Base-by-base conservation (phyloP, 2,888 invertebrate genomes). In the Zaprionus lineosus region DNA sequence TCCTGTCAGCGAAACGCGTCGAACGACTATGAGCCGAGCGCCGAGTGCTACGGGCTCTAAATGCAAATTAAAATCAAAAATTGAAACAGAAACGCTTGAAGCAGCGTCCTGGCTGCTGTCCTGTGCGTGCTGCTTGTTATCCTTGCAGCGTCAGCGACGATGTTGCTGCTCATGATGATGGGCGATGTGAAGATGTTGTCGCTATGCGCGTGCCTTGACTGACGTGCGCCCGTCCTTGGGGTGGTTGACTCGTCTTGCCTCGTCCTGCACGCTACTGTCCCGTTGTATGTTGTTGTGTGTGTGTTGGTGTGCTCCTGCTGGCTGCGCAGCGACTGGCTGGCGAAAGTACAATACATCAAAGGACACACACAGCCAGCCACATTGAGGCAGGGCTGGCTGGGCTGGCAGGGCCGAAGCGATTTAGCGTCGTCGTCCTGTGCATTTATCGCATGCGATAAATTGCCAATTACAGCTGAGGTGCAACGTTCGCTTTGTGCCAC, bases 201-300 rank as follows among this genome's bases (percentile, higher is more conserved):
- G 76, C 64, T 74, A 66, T 82, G 87, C 86, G 86, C 87, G 84
- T 83, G 86, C 74, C 83, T 81, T 71, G 59, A 63, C 73, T 60
- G 52, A 48, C 53, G 51, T 37, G 24, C 62, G 58, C 59, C 51
- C 79, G 72, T 82, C 78, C 83, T 79, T 79, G 73, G 71, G 68
- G 71, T 67, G 71, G 66, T 50, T 64, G n/a, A n/a, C n/a, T n/a
- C n/a, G n/a, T n/a, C n/a, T n/a, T n/a, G n/a, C n/a, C n/a, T n/a
- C n/a, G n/a, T n/a, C n/a, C n/a, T n/a, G n/a, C n/a, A n/a, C n/a
- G 24, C 29, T 21, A 1, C 31, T 21, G 14, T 50, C 41, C 39
- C 48, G 52, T 26, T 24, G 18, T 24, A 7, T 19, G 14, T 16
- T 5, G 46, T 5, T 24, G 19, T 18, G 15, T 44, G 24, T 19